A percentile compares a stretch with the other conserved stretches of the same genome.
Evolutionary conservation across 2,888 invertebrate genomes (phyloP).

Genomic region (Phyllotreta cruciferae): DNA sequence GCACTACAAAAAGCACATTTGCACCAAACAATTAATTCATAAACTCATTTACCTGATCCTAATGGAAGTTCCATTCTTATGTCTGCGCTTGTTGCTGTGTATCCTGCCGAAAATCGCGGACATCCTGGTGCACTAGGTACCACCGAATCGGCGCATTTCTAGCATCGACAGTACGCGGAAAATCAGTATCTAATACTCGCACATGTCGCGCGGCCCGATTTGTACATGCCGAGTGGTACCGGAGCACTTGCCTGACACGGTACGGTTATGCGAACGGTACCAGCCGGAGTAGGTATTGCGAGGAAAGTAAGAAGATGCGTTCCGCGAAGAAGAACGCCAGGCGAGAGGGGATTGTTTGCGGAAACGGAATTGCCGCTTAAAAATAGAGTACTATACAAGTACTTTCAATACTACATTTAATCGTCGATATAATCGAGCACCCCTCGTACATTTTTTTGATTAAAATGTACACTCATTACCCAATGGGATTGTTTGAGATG

Average conservation of each 20-base stretch:
- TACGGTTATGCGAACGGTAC: slow-evolving; percentile 42
- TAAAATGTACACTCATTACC: too few species aligned
- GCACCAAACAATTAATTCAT: too few species aligned
- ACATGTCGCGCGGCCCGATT: slow-evolving; percentile 26
- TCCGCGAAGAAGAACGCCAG: slow-evolving; percentile 4
- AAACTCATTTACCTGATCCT: slow-evolving; percentile 40
- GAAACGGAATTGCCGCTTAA: not conserved
- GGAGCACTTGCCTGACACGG: slow-evolving; percentile 20
- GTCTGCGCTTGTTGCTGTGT: slow-evolving; percentile 37
- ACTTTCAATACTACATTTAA: not conserved
- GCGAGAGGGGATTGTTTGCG: slow-evolving; percentile 6
- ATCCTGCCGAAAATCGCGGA: slow-evolving; percentile 35
- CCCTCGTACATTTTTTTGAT: too few species aligned
- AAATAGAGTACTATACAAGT: not conserved
- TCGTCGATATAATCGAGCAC: not conserved
- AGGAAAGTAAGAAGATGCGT: slow-evolving; percentile 28
- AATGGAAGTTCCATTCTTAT: slow-evolving; percentile 34
- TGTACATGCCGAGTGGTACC: slow-evolving; percentile 10
- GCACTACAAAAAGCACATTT: too few species aligned
- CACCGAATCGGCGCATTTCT: not conserved
- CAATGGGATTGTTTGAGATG: too few species aligned
- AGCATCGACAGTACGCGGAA: slow-evolving; percentile 22
- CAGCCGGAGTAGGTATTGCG: slow-evolving; percentile 21
- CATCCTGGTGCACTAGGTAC: slow-evolving; percentile 21
- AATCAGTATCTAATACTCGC: slow-evolving; percentile 33